phyloP scores from a whole-genome alignment of 2,888 invertebrate genomes.

The Hydrotaea diabolus region DNA sequence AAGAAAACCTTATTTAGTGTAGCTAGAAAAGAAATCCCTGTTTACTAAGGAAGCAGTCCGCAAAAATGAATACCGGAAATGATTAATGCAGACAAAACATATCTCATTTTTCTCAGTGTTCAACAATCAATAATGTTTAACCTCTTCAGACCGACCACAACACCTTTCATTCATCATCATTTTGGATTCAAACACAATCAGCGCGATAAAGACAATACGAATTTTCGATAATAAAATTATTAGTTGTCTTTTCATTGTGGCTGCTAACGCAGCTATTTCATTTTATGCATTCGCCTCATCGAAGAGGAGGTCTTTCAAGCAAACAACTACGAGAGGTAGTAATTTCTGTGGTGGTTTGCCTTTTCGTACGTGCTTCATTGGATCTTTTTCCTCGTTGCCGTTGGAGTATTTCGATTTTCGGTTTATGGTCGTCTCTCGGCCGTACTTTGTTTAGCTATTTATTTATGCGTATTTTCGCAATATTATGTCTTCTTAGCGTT shows the following conservation, averaged over 20 bases:
- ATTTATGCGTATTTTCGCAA: constrained; percentile 18
- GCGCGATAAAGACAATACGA: neutral
- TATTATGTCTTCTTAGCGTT: constrained; percentile 28
- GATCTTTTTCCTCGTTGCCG: neutral
- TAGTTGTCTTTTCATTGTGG: neutral
- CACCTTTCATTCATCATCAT: neutral
- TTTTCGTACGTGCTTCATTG: neutral
- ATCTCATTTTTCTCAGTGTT: neutral
- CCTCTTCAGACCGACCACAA: neutral
- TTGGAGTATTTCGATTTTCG: neutral
- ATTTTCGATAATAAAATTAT: neutral
- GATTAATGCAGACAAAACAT: neutral
- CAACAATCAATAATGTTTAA: neutral
- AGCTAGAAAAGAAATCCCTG: too few species aligned
- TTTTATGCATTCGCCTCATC: too few species aligned
- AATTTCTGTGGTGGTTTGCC: neutral
- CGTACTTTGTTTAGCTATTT: neutral
- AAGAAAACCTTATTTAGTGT: too few species aligned
- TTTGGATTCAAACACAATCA: neutral
- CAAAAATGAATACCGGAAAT: too few species aligned
- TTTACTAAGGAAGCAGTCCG: too few species aligned
- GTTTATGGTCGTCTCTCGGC: constrained; percentile 1
- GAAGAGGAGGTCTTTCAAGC: too few species aligned
- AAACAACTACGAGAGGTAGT: neutral
- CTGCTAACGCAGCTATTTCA: neutral